A percentile compares a stretch with the other conserved stretches of the same genome.
Conservation (phyloP, 2,797 vertebrate genomes). For the Poecilia wingei region DNA sequence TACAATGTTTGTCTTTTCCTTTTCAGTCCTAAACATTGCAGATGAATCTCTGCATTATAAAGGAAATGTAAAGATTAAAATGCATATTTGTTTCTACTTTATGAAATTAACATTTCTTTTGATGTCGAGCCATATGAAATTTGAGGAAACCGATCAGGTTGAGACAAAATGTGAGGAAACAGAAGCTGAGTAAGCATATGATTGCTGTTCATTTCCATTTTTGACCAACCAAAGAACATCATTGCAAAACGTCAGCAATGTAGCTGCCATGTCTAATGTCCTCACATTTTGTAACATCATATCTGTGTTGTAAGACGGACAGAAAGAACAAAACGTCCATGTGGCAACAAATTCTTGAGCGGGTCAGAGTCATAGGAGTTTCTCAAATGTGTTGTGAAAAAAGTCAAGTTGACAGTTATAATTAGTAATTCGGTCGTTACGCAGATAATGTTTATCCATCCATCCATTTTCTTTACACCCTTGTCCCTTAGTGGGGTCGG, state of each 20-base stretch:
- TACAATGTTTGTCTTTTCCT: neutral
- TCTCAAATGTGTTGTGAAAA: neutral
- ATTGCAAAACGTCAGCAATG: neutral
- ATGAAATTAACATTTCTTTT: neutral
- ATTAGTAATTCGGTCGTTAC: neutral
- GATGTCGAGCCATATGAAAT: neutral
- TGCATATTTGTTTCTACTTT: neutral
- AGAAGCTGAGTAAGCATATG: neutral
- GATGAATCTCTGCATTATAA: neutral
- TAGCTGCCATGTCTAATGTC: neutral
- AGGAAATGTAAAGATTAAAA: neutral
- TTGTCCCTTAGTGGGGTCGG: too few species aligned
- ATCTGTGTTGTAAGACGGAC: neutral
- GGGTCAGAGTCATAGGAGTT: neutral
- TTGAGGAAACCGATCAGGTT: neutral
- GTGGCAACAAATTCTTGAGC: neutral
- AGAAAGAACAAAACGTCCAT: neutral
- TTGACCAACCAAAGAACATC: neutral
- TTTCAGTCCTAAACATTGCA: neutral
- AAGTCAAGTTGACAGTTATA: neutral
- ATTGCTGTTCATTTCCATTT: neutral
- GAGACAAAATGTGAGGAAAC: neutral
- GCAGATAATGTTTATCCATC: neutral
- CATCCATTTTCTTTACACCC: too few species aligned
- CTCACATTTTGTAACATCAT: neutral